Evolutionary conservation across 2,797 vertebrate species (phyloP), one percentile per base, ranked within the genome.

Genomic region (Leptatherina wallacei): DNA sequence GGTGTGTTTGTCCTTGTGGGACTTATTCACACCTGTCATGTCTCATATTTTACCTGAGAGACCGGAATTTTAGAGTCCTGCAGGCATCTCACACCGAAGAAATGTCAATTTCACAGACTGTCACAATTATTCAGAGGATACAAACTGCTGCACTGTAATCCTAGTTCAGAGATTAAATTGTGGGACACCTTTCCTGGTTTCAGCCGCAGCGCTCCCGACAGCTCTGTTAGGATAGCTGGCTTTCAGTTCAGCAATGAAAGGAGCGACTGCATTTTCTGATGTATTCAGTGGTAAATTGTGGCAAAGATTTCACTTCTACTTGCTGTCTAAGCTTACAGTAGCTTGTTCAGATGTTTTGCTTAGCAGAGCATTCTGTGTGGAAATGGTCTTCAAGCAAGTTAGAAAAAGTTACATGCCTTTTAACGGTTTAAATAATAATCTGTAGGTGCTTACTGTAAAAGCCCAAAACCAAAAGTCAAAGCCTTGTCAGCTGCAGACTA

Each of bases 31-130:
- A 47, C 36, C 30, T 42, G 8, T 51, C 35, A 4, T 22, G 55
- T 65, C 30, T 61, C 27, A 29, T 4, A 24, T 65, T 69, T 47
- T 38, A 62, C 33, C 49, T 2, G 0, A 1, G 7, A 66, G 51
- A 7, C 10, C 20, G 51, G 33, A 59, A 68, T 80, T 62, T 57
- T 5, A 6, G 12, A 12, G 18, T 57, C 24, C 35, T 59, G 51
- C 69, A 56, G 70, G 20, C 33, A 36, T 60, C 47, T 69, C 68
- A 22, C 8, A 3, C 42, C 63, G 9, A 36, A 27, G 32, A 75
- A 77, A 57, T 30, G 67, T 44, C 6, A 38, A 62, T 74, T 74
- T 77, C 61, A 75, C 60, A 36, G 35, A 35, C 51, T 16, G 56
- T 55, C 56, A 69, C 61, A 11, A 56, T 62, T 33, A 27, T 8